Evolutionary conservation across 2,888 invertebrate genomes (phyloP).

Genomic region (Halictus ligatus): DNA sequence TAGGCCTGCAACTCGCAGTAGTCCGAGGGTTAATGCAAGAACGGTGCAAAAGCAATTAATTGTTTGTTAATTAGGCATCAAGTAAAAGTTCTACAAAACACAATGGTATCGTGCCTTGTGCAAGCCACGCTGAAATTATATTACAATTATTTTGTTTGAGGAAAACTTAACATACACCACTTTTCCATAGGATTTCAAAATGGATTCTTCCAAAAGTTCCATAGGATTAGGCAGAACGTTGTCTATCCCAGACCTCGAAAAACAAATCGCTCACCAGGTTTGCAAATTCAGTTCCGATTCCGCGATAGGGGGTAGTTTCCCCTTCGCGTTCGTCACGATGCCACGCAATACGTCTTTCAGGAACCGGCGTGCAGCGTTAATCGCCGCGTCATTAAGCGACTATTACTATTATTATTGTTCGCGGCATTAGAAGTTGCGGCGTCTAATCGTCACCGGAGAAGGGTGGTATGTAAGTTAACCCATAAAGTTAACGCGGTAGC

Average conservation of each 20-base stretch:
- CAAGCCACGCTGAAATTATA: too few species aligned
- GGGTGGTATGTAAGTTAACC: neutral
- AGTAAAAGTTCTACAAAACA: too few species aligned
- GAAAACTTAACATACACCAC: too few species aligned
- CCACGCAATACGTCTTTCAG: conserved; percentile 16
- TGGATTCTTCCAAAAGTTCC: neutral
- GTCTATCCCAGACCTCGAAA: neutral
- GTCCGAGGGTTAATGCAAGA: too few species aligned
- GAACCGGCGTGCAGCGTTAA: neutral
- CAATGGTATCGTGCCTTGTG: too few species aligned
- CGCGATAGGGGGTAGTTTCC: neutral
- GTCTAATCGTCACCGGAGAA: neutral
- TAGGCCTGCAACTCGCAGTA: too few species aligned
- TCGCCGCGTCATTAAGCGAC: neutral
- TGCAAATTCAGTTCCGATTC: neutral
- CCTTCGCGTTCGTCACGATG: conserved; percentile 3
- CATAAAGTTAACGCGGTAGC: conserved; percentile 46
- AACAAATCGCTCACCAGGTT: neutral
- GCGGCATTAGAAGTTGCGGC: conserved; percentile 7
- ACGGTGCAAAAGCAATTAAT: too few species aligned
- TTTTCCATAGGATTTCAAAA: too few species aligned
- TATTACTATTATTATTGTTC: conserved; percentile 7
- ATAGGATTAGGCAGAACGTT: neutral
- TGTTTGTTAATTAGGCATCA: too few species aligned
- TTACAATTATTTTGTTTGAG: too few species aligned